These are phyloP conservation scores for Hylyphantes graminicola DNA, from an alignment of 1,140 invertebrate species.

Conservation along the genomic window DNA sequence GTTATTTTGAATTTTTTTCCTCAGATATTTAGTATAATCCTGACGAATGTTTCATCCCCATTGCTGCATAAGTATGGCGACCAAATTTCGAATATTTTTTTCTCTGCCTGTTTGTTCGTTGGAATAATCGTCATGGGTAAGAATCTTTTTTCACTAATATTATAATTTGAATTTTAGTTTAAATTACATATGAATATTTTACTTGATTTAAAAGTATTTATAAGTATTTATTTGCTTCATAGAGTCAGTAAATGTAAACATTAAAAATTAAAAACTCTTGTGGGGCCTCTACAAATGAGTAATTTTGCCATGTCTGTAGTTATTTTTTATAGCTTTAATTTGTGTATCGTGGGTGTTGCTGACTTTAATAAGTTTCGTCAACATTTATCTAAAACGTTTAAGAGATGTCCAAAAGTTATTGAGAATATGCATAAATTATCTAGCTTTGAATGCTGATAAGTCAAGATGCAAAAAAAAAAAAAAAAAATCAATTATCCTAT, in stretches of 20 bases:
- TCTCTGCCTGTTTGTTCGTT: slow-evolving; percentile 3
- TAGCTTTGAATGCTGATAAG: too few species aligned
- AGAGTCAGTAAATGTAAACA: background rate
- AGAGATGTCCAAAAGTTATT: too few species aligned
- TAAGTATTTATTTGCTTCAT: background rate
- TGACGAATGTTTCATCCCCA: slow-evolving; percentile 14
- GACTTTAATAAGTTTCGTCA: too few species aligned
- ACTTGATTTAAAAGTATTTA: background rate
- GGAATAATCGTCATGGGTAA: slow-evolving; percentile 31
- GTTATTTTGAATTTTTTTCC: background rate
- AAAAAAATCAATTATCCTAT: too few species aligned
- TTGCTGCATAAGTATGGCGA: slow-evolving; percentile 35
- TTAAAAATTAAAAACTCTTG: background rate
- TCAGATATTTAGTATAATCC: slow-evolving; percentile 43
- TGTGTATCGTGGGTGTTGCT: too few species aligned
- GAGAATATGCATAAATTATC: too few species aligned
- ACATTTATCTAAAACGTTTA: too few species aligned
- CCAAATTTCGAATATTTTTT: slow-evolving; percentile 33
- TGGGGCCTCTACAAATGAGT: background rate
- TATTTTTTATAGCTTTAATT: too few species aligned
- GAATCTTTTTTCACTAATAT: background rate
- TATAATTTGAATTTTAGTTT: background rate
- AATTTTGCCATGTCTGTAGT: too few species aligned
- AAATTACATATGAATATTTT: background rate
- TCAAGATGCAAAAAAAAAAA: too few species aligned